Percentiles rank a stretch among this genome's conserved stretches.
These are phyloP conservation scores for Sphaerodactylus townsendi DNA, from an alignment of 2,113 vertebrate genomes.

Conservation along the genomic window DNA sequence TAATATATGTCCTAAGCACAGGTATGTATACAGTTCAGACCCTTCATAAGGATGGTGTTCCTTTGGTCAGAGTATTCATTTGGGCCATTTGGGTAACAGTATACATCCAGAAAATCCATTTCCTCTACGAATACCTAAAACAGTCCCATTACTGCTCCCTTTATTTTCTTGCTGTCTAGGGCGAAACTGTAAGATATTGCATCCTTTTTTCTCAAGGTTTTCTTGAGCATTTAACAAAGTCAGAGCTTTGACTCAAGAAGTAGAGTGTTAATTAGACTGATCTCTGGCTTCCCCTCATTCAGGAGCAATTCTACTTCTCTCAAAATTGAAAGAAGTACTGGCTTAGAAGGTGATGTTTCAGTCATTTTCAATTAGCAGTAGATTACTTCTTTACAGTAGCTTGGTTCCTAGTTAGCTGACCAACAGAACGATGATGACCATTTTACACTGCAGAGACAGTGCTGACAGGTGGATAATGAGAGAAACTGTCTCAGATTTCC, in stretches of 20 bases:
- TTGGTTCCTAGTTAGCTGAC: conserved; percentile 80
- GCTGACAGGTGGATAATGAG: conserved; percentile 83
- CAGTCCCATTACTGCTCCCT: no score
- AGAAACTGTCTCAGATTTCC: conserved; percentile 80
- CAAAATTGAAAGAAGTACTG: conserved; percentile 70
- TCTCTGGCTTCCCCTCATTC: conserved; percentile 59
- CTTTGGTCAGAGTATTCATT: no score
- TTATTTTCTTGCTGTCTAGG: not conserved
- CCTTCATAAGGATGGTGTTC: no score
- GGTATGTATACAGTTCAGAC: no score
- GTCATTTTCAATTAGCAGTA: conserved; percentile 81
- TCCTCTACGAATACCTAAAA: no score
- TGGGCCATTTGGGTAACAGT: no score
- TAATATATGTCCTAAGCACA: no score
- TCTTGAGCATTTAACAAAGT: conserved; percentile 47
- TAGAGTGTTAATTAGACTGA: conserved; percentile 66
- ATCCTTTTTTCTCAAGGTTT: not conserved
- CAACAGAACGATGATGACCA: conserved; percentile 77
- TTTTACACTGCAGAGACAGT: conserved; percentile 74
- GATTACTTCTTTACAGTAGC: conserved; percentile 80
- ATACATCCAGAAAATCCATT: no score
- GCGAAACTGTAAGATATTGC: not conserved
- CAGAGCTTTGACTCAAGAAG: conserved; percentile 46
- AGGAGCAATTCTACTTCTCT: conserved; percentile 70
- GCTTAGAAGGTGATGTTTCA: conserved; percentile 74